phyloP scores from a whole-genome alignment of 2,797 vertebrate species.

The Sebastes steindachneri region DNA sequence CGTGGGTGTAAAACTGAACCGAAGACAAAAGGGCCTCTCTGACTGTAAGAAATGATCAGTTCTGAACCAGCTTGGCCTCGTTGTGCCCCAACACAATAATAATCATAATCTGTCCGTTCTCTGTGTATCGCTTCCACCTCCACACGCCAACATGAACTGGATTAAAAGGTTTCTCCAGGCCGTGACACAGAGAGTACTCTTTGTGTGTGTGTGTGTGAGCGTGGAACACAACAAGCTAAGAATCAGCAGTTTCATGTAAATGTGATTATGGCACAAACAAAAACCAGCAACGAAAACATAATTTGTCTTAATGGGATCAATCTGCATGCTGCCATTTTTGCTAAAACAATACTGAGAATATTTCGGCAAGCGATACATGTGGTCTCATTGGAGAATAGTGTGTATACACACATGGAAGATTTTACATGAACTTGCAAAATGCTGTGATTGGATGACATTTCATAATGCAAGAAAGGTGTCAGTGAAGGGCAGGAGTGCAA shows the following conservation, averaged over 20 bases:
- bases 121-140: constrained; percentile 5
- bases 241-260: neutral
- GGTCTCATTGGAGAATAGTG: neutral
- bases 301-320: neutral
- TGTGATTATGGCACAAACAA: neutral
- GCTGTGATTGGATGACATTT: neutral
- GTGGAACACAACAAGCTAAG: neutral
- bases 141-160: constrained; percentile 17
- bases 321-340: neutral
- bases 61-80: constrained; percentile 22
- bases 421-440: neutral
- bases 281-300: neutral
- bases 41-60: constrained; percentile 26
- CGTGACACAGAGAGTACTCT: neutral
- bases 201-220: neutral
- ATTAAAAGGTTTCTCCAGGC: neutral
- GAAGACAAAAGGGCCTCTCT: constrained; percentile 45
- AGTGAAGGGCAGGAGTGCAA: neutral
- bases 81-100: constrained; percentile 13
- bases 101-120: constrained; percentile 12
- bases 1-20: constrained; percentile 28
- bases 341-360: neutral
- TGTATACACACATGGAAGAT: neutral
- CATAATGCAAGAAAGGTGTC: neutral
- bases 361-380: neutral